These are phyloP conservation scores for Orchestes rusci DNA, from an alignment of 2,888 invertebrate species.

Conservation along the genomic window DNA sequence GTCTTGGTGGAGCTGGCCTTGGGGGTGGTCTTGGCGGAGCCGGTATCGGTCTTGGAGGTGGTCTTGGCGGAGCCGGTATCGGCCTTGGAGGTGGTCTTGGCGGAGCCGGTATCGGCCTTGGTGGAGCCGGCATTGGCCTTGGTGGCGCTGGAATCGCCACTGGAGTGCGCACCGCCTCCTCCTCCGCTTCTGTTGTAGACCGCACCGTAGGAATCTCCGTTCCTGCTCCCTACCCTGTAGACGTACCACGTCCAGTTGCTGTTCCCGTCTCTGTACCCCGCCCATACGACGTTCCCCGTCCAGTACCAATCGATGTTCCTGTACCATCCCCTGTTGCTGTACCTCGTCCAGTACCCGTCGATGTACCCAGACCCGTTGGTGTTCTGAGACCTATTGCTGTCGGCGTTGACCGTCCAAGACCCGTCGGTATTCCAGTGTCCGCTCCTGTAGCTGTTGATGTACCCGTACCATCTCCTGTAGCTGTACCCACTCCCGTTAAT, in stretches of 20 bases:
- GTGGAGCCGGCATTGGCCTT: conserved; percentile 16
- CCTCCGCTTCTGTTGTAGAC: conserved; percentile 46
- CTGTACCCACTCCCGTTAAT: conserved; percentile 33
- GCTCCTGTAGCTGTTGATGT: conserved; percentile 35
- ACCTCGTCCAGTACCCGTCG: conserved; percentile 20
- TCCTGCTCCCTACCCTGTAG: conserved; percentile 31
- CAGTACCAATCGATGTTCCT: conserved; percentile 20
- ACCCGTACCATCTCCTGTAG: conserved; percentile 37
- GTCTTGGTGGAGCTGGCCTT: conserved; percentile 5
- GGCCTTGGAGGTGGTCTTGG: conserved; percentile 11
- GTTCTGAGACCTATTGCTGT: conserved; percentile 35
- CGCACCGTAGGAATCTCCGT: conserved; percentile 47
- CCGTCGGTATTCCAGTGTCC: conserved; percentile 36
- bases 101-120: conserved; percentile 29
- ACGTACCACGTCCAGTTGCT: conserved; percentile 22
- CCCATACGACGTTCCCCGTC: conserved; percentile 18
- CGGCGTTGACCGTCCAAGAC: conserved; percentile 19
- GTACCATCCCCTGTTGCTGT: conserved; percentile 15
- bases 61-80: conserved; percentile 8
- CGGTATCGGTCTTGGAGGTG: conserved; percentile 14
- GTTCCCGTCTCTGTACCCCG: conserved; percentile 17
- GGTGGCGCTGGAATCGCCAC: conserved; percentile 25
- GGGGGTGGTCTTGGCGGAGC: conserved; percentile 9
- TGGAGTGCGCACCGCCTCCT: conserved; percentile 17
- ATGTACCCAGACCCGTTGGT: conserved; percentile 29